phyloP scores from a whole-genome alignment of 92 coral and sea anemone genomes.

The Pocillopora meandrina region DNA sequence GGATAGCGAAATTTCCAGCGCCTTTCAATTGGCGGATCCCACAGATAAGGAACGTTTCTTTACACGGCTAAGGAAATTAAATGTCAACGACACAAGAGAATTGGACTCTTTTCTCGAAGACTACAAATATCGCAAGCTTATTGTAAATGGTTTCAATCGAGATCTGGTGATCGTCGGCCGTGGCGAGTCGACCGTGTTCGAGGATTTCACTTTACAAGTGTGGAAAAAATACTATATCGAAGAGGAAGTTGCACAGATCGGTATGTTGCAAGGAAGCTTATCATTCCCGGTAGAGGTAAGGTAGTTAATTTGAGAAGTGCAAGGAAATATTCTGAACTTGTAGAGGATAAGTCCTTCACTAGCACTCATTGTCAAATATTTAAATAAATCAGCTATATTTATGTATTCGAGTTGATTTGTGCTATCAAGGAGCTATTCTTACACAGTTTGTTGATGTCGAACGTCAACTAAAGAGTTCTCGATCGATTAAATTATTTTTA shows the following conservation, averaged over 20 bases:
- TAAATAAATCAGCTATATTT: too few species aligned
- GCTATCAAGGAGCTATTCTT: not conserved
- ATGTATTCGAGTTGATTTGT: too few species aligned
- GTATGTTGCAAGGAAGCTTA: conserved; percentile 76
- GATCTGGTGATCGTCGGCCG: conserved; percentile 82
- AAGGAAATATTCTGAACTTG: not conserved
- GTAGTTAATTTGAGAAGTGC: not conserved
- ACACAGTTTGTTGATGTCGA: not conserved
- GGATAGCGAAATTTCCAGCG: conserved; percentile 55
- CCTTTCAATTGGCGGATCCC: conserved; percentile 69
- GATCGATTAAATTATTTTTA: not conserved
- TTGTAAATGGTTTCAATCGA: conserved; percentile 72
- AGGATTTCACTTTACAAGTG: conserved; percentile 77
- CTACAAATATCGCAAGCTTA: conserved; percentile 77
- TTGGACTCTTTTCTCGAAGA: conserved; percentile 64
- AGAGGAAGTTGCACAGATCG: conserved; percentile 86
- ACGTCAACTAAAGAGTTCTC: not conserved
- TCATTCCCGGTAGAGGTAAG: conserved; percentile 90
- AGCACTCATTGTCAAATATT: too few species aligned
- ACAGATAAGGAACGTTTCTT: conserved; percentile 75
- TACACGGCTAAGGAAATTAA: conserved; percentile 67
- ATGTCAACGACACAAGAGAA: conserved; percentile 66
- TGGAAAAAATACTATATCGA: conserved; percentile 88
- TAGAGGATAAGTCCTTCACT: too few species aligned
- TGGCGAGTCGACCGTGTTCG: conserved; percentile 78